phyloP scores from a whole-genome alignment of 2,113 vertebrate species.

The Anolis carolinensis region DNA sequence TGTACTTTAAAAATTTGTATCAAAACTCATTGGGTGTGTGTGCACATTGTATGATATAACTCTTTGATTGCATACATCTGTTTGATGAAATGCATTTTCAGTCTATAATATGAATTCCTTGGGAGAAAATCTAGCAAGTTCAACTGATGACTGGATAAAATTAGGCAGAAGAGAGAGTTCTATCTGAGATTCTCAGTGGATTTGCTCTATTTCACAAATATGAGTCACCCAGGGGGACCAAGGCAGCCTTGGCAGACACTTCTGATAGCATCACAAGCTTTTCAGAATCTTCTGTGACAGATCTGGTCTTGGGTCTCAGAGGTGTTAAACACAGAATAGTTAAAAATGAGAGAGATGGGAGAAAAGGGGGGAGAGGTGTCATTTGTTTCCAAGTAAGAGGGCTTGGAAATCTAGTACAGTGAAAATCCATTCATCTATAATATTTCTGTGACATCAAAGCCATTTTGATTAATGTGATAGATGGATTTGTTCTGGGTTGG shows the following conservation, averaged over 20 bases:
- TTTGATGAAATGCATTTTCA: slow-evolving; percentile 37
- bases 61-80: slow-evolving; percentile 16
- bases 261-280: slow-evolving; percentile 13
- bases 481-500: neutral
- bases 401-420: slow-evolving; percentile 2
- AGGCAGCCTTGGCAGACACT: neutral
- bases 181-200: slow-evolving; percentile 17
- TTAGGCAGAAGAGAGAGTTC: slow-evolving; percentile 34
- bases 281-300: neutral
- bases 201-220: slow-evolving; percentile 44
- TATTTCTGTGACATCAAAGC: slow-evolving; percentile 17
- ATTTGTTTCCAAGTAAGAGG: slow-evolving; percentile 47
- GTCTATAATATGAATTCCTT: slow-evolving; percentile 44
- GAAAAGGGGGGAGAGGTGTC: neutral
- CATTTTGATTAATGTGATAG: slow-evolving; percentile 23
- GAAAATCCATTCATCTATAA: slow-evolving; percentile 7
- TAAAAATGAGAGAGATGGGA: neutral
- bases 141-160: slow-evolving; percentile 40
- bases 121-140: slow-evolving; percentile 33
- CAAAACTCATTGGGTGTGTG: slow-evolving; percentile 30
- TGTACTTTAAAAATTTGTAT: slow-evolving; percentile 47
- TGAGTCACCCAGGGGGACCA: slow-evolving; percentile 2
- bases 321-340: slow-evolving; percentile 24
- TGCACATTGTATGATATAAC: slow-evolving; percentile 27
- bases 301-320: slow-evolving; percentile 16